Conservation (phyloP, 1,140 invertebrate genomes). For the Pentalonia nigronervosa region DNA sequence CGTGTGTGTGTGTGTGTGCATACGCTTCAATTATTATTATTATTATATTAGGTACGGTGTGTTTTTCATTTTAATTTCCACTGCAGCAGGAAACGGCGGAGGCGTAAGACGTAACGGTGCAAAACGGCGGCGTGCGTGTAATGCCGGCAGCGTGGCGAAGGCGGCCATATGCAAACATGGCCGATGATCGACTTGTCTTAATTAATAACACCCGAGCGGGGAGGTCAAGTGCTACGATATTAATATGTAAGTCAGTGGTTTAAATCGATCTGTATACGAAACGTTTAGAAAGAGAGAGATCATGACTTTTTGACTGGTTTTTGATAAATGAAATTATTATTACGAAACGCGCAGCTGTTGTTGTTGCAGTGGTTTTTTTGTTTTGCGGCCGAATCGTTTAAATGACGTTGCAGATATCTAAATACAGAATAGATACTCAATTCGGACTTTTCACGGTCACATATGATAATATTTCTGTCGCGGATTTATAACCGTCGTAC, state of each 20-base stretch:
- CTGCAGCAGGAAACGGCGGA: neutral
- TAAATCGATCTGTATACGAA: neutral
- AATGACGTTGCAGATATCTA: neutral
- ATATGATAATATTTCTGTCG: no score
- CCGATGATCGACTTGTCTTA: constrained; percentile 42
- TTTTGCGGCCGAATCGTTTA: neutral
- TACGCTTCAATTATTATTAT: neutral
- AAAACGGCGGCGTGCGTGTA: constrained; percentile 18
- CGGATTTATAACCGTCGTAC: neutral
- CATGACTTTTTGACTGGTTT: neutral
- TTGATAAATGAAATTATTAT: neutral
- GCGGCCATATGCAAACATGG: constrained; percentile 53
- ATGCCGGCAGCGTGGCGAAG: constrained; percentile 20
- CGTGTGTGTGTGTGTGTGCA: no score
- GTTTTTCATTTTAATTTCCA: neutral
- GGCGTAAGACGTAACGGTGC: constrained; percentile 35
- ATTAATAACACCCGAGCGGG: neutral
- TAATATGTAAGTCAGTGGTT: constrained; percentile 18
- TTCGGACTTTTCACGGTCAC: neutral
- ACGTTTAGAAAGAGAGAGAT: neutral
- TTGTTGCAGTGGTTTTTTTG: neutral
- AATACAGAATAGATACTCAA: neutral
- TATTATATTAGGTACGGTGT: neutral
- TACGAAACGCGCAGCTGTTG: neutral
- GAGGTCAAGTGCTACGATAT: neutral